Conservation (phyloP, 2,113 vertebrate genomes). For the Todiramphus chloris region DNA sequence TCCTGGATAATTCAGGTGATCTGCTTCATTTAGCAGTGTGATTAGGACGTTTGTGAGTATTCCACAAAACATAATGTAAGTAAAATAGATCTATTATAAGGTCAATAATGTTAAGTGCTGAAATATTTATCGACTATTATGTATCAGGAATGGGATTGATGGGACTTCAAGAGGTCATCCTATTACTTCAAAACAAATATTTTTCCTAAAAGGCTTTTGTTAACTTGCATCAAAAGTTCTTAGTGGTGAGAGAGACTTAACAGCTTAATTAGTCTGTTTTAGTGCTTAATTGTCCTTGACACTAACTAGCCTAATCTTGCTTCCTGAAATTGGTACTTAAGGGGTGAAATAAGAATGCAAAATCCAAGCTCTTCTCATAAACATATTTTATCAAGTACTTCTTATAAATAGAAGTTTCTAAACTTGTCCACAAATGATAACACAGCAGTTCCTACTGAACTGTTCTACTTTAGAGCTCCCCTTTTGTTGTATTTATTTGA, state of each 20-base stretch:
- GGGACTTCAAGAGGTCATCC: not conserved
- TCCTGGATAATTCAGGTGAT: not conserved
- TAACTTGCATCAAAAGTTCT: not conserved
- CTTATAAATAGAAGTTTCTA: not conserved
- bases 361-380: not conserved
- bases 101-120: not conserved
- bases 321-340: not conserved
- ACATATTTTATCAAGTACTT: not conserved
- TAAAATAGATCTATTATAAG: not conserved
- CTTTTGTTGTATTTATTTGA: not conserved
- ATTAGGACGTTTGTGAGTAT: not conserved
- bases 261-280: not conserved
- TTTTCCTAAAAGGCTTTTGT: not conserved
- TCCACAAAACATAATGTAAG: not conserved
- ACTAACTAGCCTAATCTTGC: not conserved
- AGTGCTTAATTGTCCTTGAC: not conserved
- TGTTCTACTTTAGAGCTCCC: not conserved
- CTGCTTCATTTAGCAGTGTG: not conserved
- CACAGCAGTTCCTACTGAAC: rapidly evolving
- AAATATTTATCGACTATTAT: not conserved
- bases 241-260: not conserved
- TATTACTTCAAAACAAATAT: not conserved
- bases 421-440: not conserved
- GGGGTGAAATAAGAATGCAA: not conserved
- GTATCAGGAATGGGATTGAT: not conserved